Base-by-base conservation (phyloP, 2,797 vertebrate species). In the Liparis tanakae region DNA sequence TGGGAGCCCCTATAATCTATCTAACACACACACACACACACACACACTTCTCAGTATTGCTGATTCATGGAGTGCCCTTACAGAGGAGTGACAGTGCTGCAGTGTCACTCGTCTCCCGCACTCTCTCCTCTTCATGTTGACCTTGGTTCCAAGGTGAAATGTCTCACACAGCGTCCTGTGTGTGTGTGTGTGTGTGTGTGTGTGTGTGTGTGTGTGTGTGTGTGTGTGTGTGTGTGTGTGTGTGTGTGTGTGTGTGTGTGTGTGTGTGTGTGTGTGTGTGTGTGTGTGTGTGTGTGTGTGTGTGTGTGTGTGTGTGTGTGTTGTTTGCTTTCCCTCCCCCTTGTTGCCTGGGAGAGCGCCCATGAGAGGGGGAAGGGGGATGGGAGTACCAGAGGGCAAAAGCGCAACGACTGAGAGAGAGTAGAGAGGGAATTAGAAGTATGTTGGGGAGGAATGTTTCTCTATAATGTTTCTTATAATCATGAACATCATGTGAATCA, bases 101-200 rank as follows among this genome's bases (percentile, higher is more conserved):
- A 36, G 51, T 69, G 70, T 64, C 59, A 0, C 53, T 64, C 66
- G 18, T 55, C 68, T 64, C n/a, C 57, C 53, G 60, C 54, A 5
- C 18, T 62, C 36, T 51, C 30, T 56, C 48, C 61, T 69, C 70
- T 81, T 60, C 41, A 55, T 55, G 75, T 81, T 54, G 76, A 84
- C 87, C 85, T 87, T 74, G 1, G 66, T 71, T 51, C 78, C 91
- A 89, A 92, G 86, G 90, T 93, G 85, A 91, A 86, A 82, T 1
- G 53, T 85, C 74, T 87, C 75, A 66, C 84, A 78, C 80, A 76
- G 80, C 17, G n/a, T 39, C 60, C 60, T 79, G 71, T 88, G 55
- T 67, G n/a, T 57, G 41, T 71, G 53, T 64, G 43, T 71, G 53
- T 64, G 59, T 77, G 68, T 70, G 9, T 63, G 43, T 71, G 53